Evolutionary conservation across 2,113 vertebrate genomes (phyloP).

Genomic region (Ciconia stormi): DNA sequence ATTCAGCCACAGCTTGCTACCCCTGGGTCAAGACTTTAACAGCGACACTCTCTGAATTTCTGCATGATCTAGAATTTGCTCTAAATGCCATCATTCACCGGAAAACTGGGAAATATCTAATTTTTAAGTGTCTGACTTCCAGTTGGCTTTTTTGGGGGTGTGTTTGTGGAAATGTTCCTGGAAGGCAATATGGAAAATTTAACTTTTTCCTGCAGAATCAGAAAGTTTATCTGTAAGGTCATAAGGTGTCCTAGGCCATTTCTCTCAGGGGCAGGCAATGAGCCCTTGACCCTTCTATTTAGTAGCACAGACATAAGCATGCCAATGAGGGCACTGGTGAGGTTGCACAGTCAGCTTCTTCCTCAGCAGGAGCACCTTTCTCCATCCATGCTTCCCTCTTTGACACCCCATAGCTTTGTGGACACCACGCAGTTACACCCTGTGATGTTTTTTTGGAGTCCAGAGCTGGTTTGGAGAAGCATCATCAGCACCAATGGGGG

Average conservation of each 20-base stretch:
- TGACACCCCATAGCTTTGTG: not conserved
- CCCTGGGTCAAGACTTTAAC: not conserved
- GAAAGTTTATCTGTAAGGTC: not conserved
- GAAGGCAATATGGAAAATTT: not conserved
- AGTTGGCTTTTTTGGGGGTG: not conserved
- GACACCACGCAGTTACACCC: not conserved
- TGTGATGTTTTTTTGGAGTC: not conserved
- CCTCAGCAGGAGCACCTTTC: not conserved
- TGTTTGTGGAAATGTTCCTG: not conserved
- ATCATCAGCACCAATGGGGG: not conserved
- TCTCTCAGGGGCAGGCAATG: not conserved
- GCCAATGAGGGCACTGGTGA: not conserved
- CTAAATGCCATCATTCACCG: not conserved
- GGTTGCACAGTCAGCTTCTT: not conserved
- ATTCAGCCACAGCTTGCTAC: not conserved
- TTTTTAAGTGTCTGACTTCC: not conserved
- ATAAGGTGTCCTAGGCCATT: not conserved
- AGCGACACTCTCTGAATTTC: not conserved
- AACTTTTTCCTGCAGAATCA: not conserved
- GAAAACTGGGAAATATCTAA: not conserved
- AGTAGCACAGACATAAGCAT: not conserved
- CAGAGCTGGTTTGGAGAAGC: not conserved
- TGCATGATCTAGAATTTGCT: not conserved
- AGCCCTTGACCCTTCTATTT: not conserved
- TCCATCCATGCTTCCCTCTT: not conserved